A percentile compares a stretch with the other conserved stretches of the same genome.
Conservation (phyloP, 2,888 invertebrate species). For the Maniola hyperantus region DNA sequence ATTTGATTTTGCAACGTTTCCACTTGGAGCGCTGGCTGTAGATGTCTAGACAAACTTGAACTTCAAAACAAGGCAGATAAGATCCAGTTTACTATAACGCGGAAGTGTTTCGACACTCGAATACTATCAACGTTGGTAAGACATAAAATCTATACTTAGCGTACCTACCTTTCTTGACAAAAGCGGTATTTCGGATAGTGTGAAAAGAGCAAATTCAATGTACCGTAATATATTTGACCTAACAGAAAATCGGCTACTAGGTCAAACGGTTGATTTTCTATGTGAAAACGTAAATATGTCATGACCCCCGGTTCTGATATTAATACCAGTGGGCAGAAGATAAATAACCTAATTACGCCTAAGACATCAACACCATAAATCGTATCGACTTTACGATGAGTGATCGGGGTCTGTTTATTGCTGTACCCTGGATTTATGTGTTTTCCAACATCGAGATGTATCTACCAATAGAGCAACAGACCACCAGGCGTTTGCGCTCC, state of each 20-base stretch:
- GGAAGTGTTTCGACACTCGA: too few relatives aligned
- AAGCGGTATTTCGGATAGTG: neutral
- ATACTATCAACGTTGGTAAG: too few relatives aligned
- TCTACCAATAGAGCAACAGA: too few relatives aligned
- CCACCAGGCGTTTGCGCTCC: too few relatives aligned
- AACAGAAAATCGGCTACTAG: neutral
- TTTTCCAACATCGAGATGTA: conserved; percentile 40
- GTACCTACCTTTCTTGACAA: too few relatives aligned
- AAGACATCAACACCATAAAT: conserved; percentile 30
- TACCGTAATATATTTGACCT: neutral
- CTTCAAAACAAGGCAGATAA: too few relatives aligned
- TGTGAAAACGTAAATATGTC: conserved; percentile 15
- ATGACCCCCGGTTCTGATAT: conserved; percentile 11
- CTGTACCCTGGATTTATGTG: conserved; percentile 49
- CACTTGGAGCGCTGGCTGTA: too few relatives aligned
- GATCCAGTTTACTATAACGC: too few relatives aligned
- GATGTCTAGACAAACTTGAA: too few relatives aligned
- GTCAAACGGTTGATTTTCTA: neutral
- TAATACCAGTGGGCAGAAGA: conserved; percentile 9
- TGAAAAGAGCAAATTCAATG: neutral
- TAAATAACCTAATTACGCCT: conserved; percentile 24
- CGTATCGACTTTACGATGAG: conserved; percentile 41
- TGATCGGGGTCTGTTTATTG: conserved; percentile 40
- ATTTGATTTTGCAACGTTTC: too few relatives aligned
- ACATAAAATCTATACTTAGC: too few relatives aligned